A percentile compares a stretch with the other conserved stretches of the same genome.
Conservation (phyloP, 2,113 vertebrate species). For the Thunnus maccoyii region DNA sequence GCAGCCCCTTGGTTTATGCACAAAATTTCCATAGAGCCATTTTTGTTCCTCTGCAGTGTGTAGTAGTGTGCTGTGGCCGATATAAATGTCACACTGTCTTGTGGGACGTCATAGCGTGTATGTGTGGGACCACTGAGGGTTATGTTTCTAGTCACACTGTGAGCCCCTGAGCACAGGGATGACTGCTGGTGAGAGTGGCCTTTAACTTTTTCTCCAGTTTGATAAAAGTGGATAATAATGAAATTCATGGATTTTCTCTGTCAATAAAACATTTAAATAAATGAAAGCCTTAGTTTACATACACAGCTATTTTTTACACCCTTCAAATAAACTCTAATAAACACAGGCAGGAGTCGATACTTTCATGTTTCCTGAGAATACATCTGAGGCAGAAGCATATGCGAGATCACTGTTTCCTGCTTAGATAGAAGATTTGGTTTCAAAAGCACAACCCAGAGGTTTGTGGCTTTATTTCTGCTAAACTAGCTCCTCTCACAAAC, state of each 20-base stretch:
- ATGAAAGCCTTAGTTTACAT: background rate
- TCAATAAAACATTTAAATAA: background rate
- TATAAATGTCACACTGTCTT: conserved; percentile 34
- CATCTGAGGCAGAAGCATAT: conserved; percentile 23
- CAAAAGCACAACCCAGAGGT: conserved; percentile 24
- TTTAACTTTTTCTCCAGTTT: conserved; percentile 13
- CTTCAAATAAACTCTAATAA: conserved; percentile 24
- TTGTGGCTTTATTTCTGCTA: conserved; percentile 68
- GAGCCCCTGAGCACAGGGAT: background rate
- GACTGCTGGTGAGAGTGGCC: background rate
- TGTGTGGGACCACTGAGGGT: conserved; percentile 1
- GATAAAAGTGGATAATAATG: background rate
- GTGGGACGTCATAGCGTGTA: background rate
- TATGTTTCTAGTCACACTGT: background rate
- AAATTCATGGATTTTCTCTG: background rate
- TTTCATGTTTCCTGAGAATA: conserved; percentile 52
- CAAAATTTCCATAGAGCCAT: background rate
- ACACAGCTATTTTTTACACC: background rate
- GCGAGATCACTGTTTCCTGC: conserved; percentile 60
- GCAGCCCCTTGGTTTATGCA: background rate
- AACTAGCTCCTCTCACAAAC: conserved; percentile 6
- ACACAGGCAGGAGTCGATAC: background rate
- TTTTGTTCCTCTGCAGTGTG: background rate
- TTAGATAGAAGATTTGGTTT: conserved; percentile 56
- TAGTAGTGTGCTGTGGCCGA: background rate